Evolutionary conservation across 2,888 invertebrate genomes (phyloP).

Genomic region (Pachymerium ferrugineum): DNA sequence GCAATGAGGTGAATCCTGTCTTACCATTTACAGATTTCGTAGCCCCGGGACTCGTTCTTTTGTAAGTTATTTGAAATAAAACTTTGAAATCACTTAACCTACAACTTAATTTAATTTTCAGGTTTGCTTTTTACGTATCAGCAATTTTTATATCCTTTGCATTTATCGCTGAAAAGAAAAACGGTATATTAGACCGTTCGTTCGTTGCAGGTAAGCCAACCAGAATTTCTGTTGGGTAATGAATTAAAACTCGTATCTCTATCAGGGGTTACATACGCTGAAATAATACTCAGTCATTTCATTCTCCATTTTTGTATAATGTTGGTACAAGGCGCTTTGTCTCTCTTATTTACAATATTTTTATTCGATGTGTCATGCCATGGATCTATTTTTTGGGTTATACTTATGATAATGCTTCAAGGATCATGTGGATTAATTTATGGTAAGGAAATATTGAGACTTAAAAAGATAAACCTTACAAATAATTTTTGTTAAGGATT

Average conservation of each 20-base stretch:
- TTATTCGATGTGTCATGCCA: conserved; percentile 85
- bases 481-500: background rate
- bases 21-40: conserved; percentile 46
- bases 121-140: conserved; percentile 92
- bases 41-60: background rate
- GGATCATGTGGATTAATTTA: conserved; percentile 95
- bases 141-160: conserved; percentile 89
- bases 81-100: background rate
- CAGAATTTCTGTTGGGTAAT: conserved; percentile 33
- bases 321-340: conserved; percentile 85
- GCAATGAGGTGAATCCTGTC: background rate
- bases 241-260: background rate
- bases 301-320: conserved; percentile 91
- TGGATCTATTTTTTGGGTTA: conserved; percentile 77
- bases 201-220: conserved; percentile 72
- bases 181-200: conserved; percentile 82
- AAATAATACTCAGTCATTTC: conserved; percentile 88
- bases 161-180: conserved; percentile 81
- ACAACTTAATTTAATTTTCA: conserved; percentile 47
- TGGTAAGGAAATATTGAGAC: conserved; percentile 56
- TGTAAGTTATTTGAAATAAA: background rate
- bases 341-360: conserved; percentile 82
- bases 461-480: background rate
- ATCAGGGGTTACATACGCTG: conserved; percentile 76
- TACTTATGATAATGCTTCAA: conserved; percentile 78